These are phyloP conservation scores for Leuciscus waleckii DNA, from an alignment of 2,797 vertebrate species.

Conservation along the genomic window DNA sequence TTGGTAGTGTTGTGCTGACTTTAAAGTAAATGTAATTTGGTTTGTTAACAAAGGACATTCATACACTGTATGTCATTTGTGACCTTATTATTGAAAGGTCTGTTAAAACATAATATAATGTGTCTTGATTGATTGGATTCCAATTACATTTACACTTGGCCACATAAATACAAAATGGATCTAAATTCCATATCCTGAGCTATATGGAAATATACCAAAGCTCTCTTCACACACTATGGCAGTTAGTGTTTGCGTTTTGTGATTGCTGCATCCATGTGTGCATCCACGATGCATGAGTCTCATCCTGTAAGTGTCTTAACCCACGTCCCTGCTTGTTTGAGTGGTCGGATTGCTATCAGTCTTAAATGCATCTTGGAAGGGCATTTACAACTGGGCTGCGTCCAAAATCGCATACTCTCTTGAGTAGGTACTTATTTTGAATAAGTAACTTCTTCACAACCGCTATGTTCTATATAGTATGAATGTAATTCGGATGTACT, in stretches of 20 bases:
- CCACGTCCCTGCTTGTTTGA: neutral
- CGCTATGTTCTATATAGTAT: too few species aligned
- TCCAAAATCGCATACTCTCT: too few species aligned
- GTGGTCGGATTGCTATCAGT: neutral
- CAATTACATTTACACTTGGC: neutral
- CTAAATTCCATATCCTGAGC: neutral
- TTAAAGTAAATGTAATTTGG: neutral
- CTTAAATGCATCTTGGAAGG: neutral
- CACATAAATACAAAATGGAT: neutral
- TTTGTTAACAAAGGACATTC: neutral
- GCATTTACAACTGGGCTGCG: neutral
- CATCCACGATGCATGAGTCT: neutral
- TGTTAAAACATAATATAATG: neutral
- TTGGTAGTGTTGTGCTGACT: neutral
- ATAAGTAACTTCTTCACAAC: too few species aligned
- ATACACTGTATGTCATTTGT: neutral
- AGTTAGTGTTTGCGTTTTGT: neutral
- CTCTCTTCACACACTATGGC: neutral
- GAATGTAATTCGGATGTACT: too few species aligned
- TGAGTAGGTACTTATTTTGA: too few species aligned
- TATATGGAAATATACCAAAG: neutral
- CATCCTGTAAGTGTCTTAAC: neutral
- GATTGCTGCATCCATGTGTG: neutral
- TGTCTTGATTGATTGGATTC: neutral
- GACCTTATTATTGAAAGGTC: neutral